Evolutionary conservation across 1,140 invertebrate genomes (phyloP), one percentile per base, ranked within the genome.

Genomic region (Drosophila tropicalis): DNA sequence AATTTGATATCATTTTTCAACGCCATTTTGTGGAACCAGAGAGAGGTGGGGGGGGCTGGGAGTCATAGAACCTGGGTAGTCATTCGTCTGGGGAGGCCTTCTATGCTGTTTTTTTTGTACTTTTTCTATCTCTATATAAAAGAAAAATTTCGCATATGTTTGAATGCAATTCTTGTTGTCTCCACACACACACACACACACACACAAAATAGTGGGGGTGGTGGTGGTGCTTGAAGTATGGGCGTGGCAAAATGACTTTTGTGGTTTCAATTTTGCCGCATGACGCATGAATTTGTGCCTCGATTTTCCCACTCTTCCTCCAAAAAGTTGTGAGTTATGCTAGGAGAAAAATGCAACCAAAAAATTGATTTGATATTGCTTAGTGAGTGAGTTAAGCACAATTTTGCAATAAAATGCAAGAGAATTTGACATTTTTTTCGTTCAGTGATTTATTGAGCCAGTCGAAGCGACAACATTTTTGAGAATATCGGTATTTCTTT

Each of bases 1-100:
- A 77, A 77, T 77, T 77, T 77, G 67, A 76, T 76, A 76, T 76
- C 73, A 76, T 76, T 76, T 76, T 76, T 76, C 73, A 76, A 76
- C 73, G 73, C 73, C 72, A 76, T 55, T 75, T 75, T 61, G 44
- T 60, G 56, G 40, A 1, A 1, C n/a, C 1, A 39, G 56, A 25
- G 9, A 19, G 56, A 6, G 32, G 17, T 9, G 2, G 9, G 17
- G 2, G 9, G 17, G 17, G 17, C 2, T 9, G 17, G 44, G 2
- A 10, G 6, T 1, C 17, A 15, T 17, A 44, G 17, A 47, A 47
- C 44, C 17, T 15, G 44, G 44, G 44, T 47, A 47, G 15, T 47
- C 44, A 57, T 57, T 34, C 32, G 55, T 58, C 56, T 58, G 32
- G 56, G 32, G 32, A 58, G 56, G 56, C 56, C 56, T 58, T 58